Percentiles rank a stretch among this genome's conserved stretches.
phyloP scores from a whole-genome alignment of 2,888 invertebrate species.

The Julus scanicus region DNA sequence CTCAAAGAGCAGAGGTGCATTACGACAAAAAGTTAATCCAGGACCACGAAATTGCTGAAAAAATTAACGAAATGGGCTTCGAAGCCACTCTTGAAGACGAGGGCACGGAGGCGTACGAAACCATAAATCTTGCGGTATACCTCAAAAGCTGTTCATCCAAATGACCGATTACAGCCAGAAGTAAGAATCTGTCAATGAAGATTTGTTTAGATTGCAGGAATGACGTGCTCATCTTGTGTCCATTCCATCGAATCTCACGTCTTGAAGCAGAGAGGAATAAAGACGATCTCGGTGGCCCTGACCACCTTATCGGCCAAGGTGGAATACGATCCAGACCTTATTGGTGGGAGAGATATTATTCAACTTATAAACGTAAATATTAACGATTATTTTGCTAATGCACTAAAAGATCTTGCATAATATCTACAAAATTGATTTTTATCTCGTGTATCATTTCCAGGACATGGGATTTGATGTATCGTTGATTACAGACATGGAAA shows the following conservation, averaged over 20 bases:
- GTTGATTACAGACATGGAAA: constrained; percentile 70
- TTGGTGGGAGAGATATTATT: constrained; percentile 89
- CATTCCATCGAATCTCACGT: constrained; percentile 89
- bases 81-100: constrained; percentile 61
- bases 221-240: constrained; percentile 97
- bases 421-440: no score
- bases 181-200: not conserved
- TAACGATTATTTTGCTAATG: no score
- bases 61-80: constrained; percentile 61
- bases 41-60: constrained; percentile 80
- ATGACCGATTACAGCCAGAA: not conserved
- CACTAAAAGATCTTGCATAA: no score
- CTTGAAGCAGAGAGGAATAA: constrained; percentile 80
- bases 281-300: constrained; percentile 85
- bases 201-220: constrained; percentile 79
- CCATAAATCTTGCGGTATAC: not conserved
- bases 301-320: constrained; percentile 87
- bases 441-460: constrained; percentile 62
- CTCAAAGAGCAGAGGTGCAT: constrained; percentile 93
- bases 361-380: constrained; percentile 79
- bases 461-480: constrained; percentile 86
- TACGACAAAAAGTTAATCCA: constrained; percentile 82
- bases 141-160: not conserved
- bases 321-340: constrained; percentile 83
- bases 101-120: constrained; percentile 15